Base-by-base conservation (phyloP, 2,113 vertebrate genomes). In the Pteropus alecto region DNA sequence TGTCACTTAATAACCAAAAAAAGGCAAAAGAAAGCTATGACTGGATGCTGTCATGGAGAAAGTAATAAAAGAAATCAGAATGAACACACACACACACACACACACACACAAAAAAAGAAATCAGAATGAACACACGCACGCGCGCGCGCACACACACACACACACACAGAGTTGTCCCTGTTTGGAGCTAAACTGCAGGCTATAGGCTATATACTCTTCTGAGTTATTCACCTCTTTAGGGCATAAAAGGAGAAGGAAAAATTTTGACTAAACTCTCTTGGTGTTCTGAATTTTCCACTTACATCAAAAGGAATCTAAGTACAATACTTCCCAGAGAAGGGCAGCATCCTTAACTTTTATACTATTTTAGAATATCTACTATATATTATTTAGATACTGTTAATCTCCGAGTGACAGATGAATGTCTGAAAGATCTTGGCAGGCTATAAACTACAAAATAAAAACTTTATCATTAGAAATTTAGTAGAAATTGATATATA, bases 391-490 rank as follows among this genome's bases (percentile, higher is more conserved):
- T 84, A 79, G 68, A 82, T 76, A 41, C 18, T 70, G 18, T 41
- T 81, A n/a, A 71, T 54, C 14, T 51, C 2, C 43, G 6, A n/a
- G 8, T 67, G 22, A 88, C 56, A 92, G 28, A 65, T 43, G 88
- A 78, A 84, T 79, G 60, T 35, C 33, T 60, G 71, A 88, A 94
- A 95, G 11, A 67, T 63, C 16, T 63, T 30, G 15, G 11, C 38
- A 65, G 43, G 35, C 15, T 87, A 79, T 87, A 79, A 94, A n/a
- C 65, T 56, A 90, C 71, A 79, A 79, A 87, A 83, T 67, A 94
- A 96, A 95, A 94, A 94, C 2, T 30, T 63, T 38, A 19, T 13
- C 56, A 89, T 74, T 51, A 92, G 54, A 71, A 87, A 83, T 88
- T 77, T 60, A 87, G n/a, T 68, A 86, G 51, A 67, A 94, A 89